Evolutionary conservation across 2,797 vertebrate species (phyloP), one percentile per base, ranked within the genome.

Genomic region (Gymnodraco acuticeps): DNA sequence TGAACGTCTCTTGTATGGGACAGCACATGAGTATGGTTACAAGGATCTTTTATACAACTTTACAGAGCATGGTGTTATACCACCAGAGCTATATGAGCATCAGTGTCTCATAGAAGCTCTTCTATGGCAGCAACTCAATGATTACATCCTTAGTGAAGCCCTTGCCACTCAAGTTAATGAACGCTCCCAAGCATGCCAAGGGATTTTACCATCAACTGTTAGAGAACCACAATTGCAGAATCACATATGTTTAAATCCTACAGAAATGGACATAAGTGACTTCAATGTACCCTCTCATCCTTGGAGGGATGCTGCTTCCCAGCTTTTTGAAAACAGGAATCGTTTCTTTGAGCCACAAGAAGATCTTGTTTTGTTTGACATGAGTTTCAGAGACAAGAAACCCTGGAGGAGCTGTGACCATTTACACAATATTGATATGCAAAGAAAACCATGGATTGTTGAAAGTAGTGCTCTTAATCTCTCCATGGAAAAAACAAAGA

Each of bases 111-210:
- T 95, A 69, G 95, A 96, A 84, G 93, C 90, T 73, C 90, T 95
- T 63, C 83, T 95, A 72, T 96, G 94, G 95, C 94, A 95, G 78
- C 95, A 95, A 81, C 90, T 95, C n/a, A 95, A 96, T 88, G 94
- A 95, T 71, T 95, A 94, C 86, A 90, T 90, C 45, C 90, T 93
- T 20, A 81, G 88, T 52, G 94, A 96, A 84, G 89, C 91, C n/a
- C 70, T 94, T 73, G 79, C 89, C 55, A 50, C 82, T 81, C 87
- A 92, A 85, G 75, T 73, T 77, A 87, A 89, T 45, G 85, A 88
- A 61, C 20, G 12, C 17, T 78, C 77, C 60, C 73, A 85, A 61
- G 48, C 56, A 71, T 50, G 6, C 64, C 88, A 92, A 68, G 67
- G 54, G 3, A 64, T 83, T 50, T 61, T 70, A 46, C 33, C 82